Evolutionary conservation across 2,888 invertebrate genomes (phyloP).

Genomic region (Seira sanloemensis): DNA sequence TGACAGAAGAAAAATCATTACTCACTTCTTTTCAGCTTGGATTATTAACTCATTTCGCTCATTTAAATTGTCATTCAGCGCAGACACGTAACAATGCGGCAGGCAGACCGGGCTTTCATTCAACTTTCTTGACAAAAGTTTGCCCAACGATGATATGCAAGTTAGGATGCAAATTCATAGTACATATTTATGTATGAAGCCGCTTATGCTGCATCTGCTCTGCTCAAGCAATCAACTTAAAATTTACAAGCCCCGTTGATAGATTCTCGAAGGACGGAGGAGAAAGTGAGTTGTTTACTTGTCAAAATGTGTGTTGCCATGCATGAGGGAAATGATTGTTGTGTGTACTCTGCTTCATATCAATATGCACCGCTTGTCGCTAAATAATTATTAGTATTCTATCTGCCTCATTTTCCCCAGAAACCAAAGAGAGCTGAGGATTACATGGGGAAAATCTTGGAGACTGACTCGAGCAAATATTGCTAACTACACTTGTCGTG

Average conservation of each 20-base stretch:
- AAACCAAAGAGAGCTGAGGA: neutral
- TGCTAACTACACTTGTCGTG: too few relatives aligned
- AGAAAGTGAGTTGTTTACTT: too few relatives aligned
- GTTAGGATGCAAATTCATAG: neutral
- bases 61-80: neutral
- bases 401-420: neutral
- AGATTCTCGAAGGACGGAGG: too few relatives aligned
- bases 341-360: neutral
- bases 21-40: neutral
- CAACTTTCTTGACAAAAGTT: neutral
- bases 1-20: neutral
- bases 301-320: too few relatives aligned
- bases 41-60: neutral
- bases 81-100: neutral
- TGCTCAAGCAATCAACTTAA: neutral
- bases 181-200: neutral
- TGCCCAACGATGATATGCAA: too few relatives aligned
- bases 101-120: neutral
- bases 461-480: neutral
- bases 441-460: neutral
- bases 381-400: neutral
- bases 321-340: neutral
- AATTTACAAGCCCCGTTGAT: too few relatives aligned
- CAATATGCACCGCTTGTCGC: neutral
- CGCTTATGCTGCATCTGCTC: neutral